These are phyloP conservation scores for Rhea americana DNA, from an alignment of 2,113 vertebrate species.

Conservation along the genomic window DNA sequence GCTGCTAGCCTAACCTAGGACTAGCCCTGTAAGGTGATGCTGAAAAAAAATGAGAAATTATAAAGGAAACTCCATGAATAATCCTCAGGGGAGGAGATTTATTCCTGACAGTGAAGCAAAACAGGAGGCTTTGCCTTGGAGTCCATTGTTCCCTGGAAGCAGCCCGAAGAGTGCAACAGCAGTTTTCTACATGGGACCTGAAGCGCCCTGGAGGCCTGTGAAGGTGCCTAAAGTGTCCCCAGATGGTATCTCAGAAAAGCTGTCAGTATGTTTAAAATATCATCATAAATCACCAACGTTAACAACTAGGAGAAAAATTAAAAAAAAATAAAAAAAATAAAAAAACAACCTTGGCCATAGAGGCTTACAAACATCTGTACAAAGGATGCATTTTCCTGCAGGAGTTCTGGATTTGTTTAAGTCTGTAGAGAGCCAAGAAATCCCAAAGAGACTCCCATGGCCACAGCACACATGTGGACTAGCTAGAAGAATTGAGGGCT, in stretches of 20 bases:
- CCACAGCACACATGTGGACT: accelerated
- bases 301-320: not conserved
- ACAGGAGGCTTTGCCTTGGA: not conserved
- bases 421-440: accelerated
- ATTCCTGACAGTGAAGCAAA: not conserved
- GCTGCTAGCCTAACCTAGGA: accelerated
- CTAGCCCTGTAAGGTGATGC: not conserved
- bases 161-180: accelerated
- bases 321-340: not conserved
- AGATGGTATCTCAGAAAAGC: not conserved
- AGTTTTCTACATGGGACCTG: not conserved
- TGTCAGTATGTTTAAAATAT: not conserved
- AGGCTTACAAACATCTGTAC: not conserved
- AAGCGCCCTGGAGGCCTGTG: not conserved
- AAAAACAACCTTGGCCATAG: not conserved
- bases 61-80: not conserved
- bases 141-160: not conserved
- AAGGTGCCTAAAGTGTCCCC: not conserved
- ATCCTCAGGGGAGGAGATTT: accelerated
- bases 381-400: not conserved
- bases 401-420: not conserved
- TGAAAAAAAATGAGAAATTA: not conserved
- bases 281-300: accelerated
- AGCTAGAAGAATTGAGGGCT: not conserved
- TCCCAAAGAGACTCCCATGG: accelerated